Conservation (phyloP, 2,888 invertebrate genomes). For the Petrophora chlorosata region DNA sequence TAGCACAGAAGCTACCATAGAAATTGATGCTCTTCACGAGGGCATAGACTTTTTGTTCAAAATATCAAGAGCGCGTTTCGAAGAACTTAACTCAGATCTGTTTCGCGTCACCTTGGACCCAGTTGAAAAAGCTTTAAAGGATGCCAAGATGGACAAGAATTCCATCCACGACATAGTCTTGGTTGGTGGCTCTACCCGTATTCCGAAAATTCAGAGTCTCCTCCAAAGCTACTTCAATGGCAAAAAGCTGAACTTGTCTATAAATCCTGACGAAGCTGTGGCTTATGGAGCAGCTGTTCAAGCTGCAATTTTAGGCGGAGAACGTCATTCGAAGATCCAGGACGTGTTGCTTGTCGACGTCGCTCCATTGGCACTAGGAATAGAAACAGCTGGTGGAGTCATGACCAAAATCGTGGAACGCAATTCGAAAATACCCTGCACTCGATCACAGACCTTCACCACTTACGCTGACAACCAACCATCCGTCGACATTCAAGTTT, state of each 20-base stretch:
- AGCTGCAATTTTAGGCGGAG: constrained; percentile 88
- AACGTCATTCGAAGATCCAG: constrained; percentile 89
- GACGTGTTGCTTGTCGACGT: constrained; percentile 85
- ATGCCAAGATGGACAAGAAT: constrained; percentile 90
- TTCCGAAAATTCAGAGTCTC: constrained; percentile 90
- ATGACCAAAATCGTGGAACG: constrained; percentile 90
- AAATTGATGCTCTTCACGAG: constrained; percentile 89
- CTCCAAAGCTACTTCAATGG: constrained; percentile 90
- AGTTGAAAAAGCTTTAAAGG: constrained; percentile 89
- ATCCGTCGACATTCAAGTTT: constrained; percentile 88
- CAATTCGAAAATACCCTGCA: constrained; percentile 88
- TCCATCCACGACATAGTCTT: constrained; percentile 90
- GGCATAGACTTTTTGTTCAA: constrained; percentile 88
- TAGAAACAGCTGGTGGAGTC: constrained; percentile 91
- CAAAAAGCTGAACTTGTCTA: constrained; percentile 87
- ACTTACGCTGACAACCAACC: constrained; percentile 92
- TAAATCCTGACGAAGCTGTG: constrained; percentile 92
- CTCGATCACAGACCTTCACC: constrained; percentile 88
- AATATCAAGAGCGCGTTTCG: constrained; percentile 89
- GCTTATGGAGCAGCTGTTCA: constrained; percentile 91
- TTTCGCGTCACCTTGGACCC: constrained; percentile 89
- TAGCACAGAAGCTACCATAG: constrained; percentile 88
- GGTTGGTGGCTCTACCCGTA: constrained; percentile 92
- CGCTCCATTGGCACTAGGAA: constrained; percentile 86
- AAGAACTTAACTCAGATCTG: constrained; percentile 88